phyloP scores from a whole-genome alignment of 2,113 vertebrate species.

The Neotoma lepida region DNA sequence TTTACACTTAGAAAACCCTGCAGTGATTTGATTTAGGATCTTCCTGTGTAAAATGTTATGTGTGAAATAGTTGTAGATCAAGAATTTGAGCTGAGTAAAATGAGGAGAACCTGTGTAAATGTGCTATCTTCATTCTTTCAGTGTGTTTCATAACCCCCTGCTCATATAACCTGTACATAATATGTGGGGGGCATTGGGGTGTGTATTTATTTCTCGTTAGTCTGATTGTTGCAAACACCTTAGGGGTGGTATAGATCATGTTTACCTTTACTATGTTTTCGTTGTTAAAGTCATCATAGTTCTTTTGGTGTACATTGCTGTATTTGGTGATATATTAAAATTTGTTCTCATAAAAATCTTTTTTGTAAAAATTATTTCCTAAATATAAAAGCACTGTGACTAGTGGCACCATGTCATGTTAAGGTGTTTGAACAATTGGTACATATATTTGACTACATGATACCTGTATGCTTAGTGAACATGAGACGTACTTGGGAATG shows the following conservation, averaged over 20 bases:
- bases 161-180: background rate
- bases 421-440: background rate
- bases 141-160: background rate
- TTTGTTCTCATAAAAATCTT: slow-evolving; percentile 32
- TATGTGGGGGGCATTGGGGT: background rate
- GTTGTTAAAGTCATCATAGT: background rate
- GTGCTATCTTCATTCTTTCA: background rate
- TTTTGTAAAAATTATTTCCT: slow-evolving; percentile 49
- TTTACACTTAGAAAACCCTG: background rate
- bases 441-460: background rate
- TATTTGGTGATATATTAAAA: slow-evolving; percentile 47
- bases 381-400: slow-evolving; percentile 39
- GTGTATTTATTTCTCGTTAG: background rate
- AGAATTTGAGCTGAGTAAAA: slow-evolving; percentile 12
- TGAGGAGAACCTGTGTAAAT: background rate
- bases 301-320: slow-evolving; percentile 19
- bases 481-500: background rate
- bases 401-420: background rate
- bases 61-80: background rate
- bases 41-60: background rate
- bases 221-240: background rate
- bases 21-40: background rate
- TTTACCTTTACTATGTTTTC: background rate
- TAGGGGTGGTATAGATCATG: background rate
- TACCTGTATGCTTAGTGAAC: background rate